A percentile compares a stretch with the other conserved stretches of the same genome.
Evolutionary conservation across 2,113 vertebrate species (phyloP).

Genomic region (Lycaon pictus): DNA sequence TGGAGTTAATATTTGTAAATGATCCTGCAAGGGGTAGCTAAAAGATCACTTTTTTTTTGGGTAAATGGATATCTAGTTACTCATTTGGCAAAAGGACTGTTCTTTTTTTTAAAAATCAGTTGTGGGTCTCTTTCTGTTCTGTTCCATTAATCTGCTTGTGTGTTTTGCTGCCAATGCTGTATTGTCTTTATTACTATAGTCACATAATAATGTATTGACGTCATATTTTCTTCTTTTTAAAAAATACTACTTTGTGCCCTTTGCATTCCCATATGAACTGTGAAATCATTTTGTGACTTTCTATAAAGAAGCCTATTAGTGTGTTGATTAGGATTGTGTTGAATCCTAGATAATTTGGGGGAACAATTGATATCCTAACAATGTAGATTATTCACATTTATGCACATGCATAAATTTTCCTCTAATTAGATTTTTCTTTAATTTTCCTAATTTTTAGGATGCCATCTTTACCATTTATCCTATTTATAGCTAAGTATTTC

Average conservation of each 20-base stretch:
- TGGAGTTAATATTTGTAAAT: constrained; percentile 44
- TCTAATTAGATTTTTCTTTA: constrained; percentile 7
- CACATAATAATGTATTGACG: not conserved
- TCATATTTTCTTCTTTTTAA: not conserved
- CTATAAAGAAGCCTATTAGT: not conserved
- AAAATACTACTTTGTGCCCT: not conserved
- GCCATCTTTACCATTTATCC: not conserved
- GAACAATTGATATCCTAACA: not conserved
- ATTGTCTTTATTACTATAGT: not conserved
- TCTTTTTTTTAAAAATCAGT: not conserved
- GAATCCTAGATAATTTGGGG: constrained; percentile 18
- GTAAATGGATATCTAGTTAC: not conserved
- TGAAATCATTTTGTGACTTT: not conserved
- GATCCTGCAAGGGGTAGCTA: not conserved
- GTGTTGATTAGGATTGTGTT: not conserved
- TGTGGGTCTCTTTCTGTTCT: not conserved
- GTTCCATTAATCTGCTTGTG: not conserved
- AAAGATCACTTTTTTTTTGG: not conserved
- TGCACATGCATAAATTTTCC: not conserved
- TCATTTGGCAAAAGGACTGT: not conserved
- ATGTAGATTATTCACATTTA: not conserved
- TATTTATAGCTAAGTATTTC: not conserved
- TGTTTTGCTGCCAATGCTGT: not conserved
- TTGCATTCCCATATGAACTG: not conserved
- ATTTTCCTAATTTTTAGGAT: not conserved